A percentile compares a stretch with the other conserved stretches of the same genome.
phyloP scores from a whole-genome alignment of 2,888 invertebrate genomes.

The Pharmacophagus antenor region DNA sequence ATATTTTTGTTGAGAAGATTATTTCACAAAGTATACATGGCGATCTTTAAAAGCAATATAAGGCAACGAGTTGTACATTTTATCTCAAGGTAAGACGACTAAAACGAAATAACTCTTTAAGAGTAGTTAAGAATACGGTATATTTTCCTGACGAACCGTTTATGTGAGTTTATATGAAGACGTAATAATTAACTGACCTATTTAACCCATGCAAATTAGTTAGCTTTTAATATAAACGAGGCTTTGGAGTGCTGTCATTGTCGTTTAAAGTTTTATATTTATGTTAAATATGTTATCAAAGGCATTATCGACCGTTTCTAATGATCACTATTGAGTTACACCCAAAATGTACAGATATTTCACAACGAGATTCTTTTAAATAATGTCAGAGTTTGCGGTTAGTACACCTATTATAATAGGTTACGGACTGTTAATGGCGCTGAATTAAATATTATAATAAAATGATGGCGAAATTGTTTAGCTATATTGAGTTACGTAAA shows the following conservation, averaged over 20 bases:
- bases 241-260: too few relatives aligned
- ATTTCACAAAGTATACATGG: neutral
- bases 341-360: neutral
- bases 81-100: neutral
- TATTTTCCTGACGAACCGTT: too few relatives aligned
- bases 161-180: too few relatives aligned
- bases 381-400: slow-evolving; percentile 17
- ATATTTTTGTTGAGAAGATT: too few relatives aligned
- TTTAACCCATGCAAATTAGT: too few relatives aligned
- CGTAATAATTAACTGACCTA: too few relatives aligned
- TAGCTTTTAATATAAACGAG: too few relatives aligned
- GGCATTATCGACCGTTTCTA: neutral
- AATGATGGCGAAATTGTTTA: neutral
- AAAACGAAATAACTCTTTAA: neutral
- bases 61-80: neutral
- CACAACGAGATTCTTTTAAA: neutral
- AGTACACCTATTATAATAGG: slow-evolving; percentile 7
- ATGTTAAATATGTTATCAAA: neutral
- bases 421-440: neutral
- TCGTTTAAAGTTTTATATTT: neutral
- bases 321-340: neutral
- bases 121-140: too few relatives aligned
- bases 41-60: neutral
- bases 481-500: neutral
- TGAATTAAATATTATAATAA: slow-evolving; percentile 5